Evolutionary conservation across 92 coral and sea anemone species (phyloP), one percentile per base, ranked within the genome.

Genomic region (Epizoanthus stellaris): DNA sequence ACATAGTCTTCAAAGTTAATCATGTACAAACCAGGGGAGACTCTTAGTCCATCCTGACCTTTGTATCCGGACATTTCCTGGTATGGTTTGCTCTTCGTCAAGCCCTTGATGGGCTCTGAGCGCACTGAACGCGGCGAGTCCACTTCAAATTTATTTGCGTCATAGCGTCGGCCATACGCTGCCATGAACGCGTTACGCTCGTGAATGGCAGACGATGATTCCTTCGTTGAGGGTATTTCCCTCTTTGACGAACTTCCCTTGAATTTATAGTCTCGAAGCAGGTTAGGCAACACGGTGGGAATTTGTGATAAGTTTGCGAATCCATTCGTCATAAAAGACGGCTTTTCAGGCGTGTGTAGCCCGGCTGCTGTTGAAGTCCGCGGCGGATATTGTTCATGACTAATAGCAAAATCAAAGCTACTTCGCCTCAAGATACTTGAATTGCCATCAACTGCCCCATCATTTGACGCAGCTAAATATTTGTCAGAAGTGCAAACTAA

Each of bases 1-100:
- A 96, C 92, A 40, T 87, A 96, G 76, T 96, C 96, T 65, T 96
- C 98, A 75, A 92, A 88, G 74, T 96, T 94, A 13, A 96, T 88
- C 57, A 94, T 64, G 67, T 82, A 94, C 69, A 94, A 93, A 20
- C 89, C 85, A 16, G 93, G 77, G 9, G 84, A 70, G 45, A 70
- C 86, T 36, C 79, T 60, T 4, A 53, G 39, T 17, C 79, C 81
- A 63, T 82, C 85, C 80, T 82, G 80, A 15, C 57, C 87, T 53
- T 21, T 53, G 47, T 25, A 82, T 21, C 61, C 16, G 23, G 83
- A 15, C 30, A 61, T 5, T 2, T 69, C 86, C 15, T 57, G 57
- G 25, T 68, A 65, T 20, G 39, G 70, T 34, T 65, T 65, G 70
- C 70, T 65, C 16, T 7, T 67, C 16, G 67, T 52, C 12, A 7